Conservation (phyloP, 1,140 invertebrate species). For the Drosophila santomea region DNA sequence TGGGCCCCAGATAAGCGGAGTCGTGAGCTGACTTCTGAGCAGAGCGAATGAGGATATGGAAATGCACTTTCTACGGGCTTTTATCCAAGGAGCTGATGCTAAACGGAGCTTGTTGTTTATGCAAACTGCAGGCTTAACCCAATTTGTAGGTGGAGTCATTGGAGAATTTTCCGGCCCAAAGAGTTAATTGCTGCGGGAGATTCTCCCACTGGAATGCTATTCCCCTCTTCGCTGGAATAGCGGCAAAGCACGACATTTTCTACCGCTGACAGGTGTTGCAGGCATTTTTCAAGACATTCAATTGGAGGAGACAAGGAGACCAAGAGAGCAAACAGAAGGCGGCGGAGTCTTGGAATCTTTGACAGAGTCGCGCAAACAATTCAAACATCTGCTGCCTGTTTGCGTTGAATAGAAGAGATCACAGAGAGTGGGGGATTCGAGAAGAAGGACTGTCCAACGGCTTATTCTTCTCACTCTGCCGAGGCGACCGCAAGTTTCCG, state of each 20-base stretch:
- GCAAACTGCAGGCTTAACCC: conserved; percentile 62
- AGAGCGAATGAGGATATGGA: conserved; percentile 50
- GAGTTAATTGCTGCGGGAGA: conserved; percentile 49
- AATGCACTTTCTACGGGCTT: conserved; percentile 65
- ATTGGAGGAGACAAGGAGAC: conserved; percentile 21
- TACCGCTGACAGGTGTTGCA: conserved; percentile 61
- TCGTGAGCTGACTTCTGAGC: conserved; percentile 48
- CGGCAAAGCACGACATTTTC: conserved; percentile 10
- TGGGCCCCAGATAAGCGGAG: conserved; percentile 44
- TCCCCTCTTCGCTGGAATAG: conserved; percentile 13
- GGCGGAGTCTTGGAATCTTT: conserved; percentile 32
- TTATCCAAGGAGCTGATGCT: conserved; percentile 23
- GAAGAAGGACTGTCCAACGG: conserved; percentile 34
- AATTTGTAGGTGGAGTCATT: conserved; percentile 45
- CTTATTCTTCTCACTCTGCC: conserved; percentile 72
- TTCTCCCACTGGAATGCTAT: conserved; percentile 15
- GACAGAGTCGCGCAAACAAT: conserved; percentile 74
- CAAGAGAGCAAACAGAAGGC: conserved; percentile 19
- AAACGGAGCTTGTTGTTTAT: conserved; percentile 40
- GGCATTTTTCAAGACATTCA: conserved; percentile 67
- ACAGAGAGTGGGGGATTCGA: neutral
- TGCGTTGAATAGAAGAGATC: conserved; percentile 45
- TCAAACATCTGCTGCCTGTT: conserved; percentile 67
- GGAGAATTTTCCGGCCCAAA: conserved; percentile 26
- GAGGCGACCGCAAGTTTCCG: conserved; percentile 49